Evolutionary conservation across 2,113 vertebrate species (phyloP), one percentile per base, ranked within the genome.

Genomic region (Tapirus terrestris): DNA sequence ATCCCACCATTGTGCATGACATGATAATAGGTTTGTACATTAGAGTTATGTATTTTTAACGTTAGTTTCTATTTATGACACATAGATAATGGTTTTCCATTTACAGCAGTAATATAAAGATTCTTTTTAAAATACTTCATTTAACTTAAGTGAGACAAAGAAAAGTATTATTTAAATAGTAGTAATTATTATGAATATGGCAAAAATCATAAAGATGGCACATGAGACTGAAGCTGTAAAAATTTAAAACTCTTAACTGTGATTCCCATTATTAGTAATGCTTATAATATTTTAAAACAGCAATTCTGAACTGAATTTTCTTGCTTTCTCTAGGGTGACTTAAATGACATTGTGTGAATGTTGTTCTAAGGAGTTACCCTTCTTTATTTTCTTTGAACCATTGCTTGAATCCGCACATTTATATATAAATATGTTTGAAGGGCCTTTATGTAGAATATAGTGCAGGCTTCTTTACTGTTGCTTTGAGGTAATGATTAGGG

Each of bases 41-140:
- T 93, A 88, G 29, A 86, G 36, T 87, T 93, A 45, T 83, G 1
- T 88, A 60, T 95, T 90, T 97, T 87, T 70, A 95, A 51, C 72
- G 16, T 76, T 83, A 53, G 36, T 85, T 91, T 96, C n/a, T 84
- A 48, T 89, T 96, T 92, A 94, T 95, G 65, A 61, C 18, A 97
- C 90, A 39, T 39, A 91, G 70, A 48, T 85, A 61, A 61, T 83
- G 31, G 16, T 81, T 94, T 96, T 86, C 58, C 39, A 20, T 85
- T 97, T 96, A 92, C 2, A 75, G 31, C 8, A 51, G 18, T 20
- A 92, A 43, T 88, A 88, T 61, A 53, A 87, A 93, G 75, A 76
- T 81, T 90, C 6, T 17, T 89, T 94, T 86, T 36, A 96, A 77
- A 93, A 79, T 92, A 48, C 39, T 70, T 76, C 70, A 73, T 90